These are phyloP conservation scores for Hydrotaea diabolus DNA, from an alignment of 2,888 invertebrate species.

Conservation along the genomic window DNA sequence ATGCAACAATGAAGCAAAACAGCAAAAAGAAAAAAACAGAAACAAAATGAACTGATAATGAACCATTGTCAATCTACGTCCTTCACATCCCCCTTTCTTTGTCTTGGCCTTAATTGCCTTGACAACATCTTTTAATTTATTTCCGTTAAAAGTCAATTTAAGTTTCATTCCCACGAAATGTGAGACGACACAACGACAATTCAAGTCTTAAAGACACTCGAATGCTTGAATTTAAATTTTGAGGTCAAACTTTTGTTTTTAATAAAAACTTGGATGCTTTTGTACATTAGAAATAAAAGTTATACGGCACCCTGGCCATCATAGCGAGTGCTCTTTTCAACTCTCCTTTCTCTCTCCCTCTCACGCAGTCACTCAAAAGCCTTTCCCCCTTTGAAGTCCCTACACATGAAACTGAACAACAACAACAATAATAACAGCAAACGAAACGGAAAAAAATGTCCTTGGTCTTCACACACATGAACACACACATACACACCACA, in stretches of 20 bases:
- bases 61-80: background rate
- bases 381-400: background rate
- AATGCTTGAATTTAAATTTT: constrained; percentile 35
- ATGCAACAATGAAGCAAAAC: too few species aligned
- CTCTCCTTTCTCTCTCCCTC: background rate
- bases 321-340: too few species aligned
- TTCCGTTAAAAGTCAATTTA: background rate
- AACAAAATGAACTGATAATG: too few species aligned
- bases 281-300: constrained; percentile 36
- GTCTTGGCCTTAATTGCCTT: background rate
- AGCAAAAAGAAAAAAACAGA: too few species aligned
- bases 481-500: background rate
- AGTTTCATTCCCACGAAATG: background rate
- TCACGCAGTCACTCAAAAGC: background rate
- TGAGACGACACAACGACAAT: too few species aligned
- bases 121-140: constrained; percentile 2
- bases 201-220: background rate
- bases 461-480: background rate
- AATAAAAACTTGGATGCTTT: constrained; percentile 15
- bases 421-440: background rate
- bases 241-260: constrained; percentile 29
- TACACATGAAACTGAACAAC: constrained; percentile 12
- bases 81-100: background rate
- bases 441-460: constrained; percentile 28
- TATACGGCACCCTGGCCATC: background rate